Percentiles rank a stretch among this genome's conserved stretches.
Conservation (phyloP, 2,888 invertebrate species). For the Shargacucullia verbasci region DNA sequence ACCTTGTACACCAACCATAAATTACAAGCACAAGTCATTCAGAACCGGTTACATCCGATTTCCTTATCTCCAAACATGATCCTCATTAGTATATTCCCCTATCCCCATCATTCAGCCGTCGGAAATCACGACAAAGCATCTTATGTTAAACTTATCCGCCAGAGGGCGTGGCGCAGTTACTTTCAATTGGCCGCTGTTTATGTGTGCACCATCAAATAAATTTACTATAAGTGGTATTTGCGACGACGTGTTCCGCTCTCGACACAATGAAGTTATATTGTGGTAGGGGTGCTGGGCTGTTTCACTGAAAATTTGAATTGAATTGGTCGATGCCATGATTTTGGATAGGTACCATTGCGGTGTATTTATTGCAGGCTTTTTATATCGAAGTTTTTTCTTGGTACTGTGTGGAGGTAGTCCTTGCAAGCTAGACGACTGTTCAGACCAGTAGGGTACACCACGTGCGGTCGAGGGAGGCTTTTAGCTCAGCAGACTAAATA, state of each 20-base stretch:
- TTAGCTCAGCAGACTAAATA: no score
- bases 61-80: slow-evolving; percentile 49
- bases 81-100: slow-evolving; percentile 55
- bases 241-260: slow-evolving; percentile 63
- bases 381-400: no score
- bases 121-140: slow-evolving; percentile 65
- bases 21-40: slow-evolving; percentile 32
- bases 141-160: slow-evolving; percentile 57
- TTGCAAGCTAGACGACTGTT: no score
- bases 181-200: slow-evolving; percentile 81
- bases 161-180: slow-evolving; percentile 72
- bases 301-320: neutral
- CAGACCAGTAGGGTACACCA: no score
- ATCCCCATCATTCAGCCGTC: slow-evolving; percentile 54
- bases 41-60: slow-evolving; percentile 53
- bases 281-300: slow-evolving; percentile 8
- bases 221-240: slow-evolving; percentile 82
- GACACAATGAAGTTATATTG: slow-evolving; percentile 34
- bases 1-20: slow-evolving; percentile 27
- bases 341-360: no score
- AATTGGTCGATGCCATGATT: no score
- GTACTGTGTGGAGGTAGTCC: no score
- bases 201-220: slow-evolving; percentile 79
- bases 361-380: no score
- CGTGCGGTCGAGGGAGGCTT: no score